Conservation (phyloP, 2,888 invertebrate genomes). For the Diarsia brunnea region DNA sequence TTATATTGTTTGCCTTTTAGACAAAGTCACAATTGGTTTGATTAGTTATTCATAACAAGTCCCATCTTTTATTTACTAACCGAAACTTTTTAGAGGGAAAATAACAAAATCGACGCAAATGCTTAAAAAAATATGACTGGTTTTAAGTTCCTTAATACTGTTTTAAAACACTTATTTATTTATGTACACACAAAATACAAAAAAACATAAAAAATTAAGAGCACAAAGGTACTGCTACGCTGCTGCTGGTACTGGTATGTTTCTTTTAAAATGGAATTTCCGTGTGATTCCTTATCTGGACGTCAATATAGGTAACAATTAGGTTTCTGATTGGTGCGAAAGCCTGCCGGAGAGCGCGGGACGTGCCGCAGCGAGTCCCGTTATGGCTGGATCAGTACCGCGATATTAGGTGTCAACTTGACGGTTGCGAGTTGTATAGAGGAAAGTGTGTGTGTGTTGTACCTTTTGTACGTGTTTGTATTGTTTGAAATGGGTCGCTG, state of each 20-base stretch:
- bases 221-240: too few species aligned
- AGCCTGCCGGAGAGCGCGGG: conserved; percentile 19
- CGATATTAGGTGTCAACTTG: conserved; percentile 34
- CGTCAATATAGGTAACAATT: conserved; percentile 46
- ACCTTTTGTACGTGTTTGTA: not conserved
- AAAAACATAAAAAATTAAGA: too few species aligned
- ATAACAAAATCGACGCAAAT: not conserved
- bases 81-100: not conserved
- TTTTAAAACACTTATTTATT: too few species aligned
- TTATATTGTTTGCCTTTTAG: not conserved
- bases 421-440: not conserved
- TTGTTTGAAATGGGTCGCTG: not conserved
- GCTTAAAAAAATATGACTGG: not conserved
- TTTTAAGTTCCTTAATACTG: not conserved
- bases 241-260: too few species aligned
- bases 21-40: not conserved
- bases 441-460: not conserved
- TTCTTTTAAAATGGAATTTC: not conserved
- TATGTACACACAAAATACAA: too few species aligned
- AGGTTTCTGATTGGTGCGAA: conserved; percentile 45
- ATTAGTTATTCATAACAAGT: not conserved
- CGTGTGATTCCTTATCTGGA: conserved; percentile 16
- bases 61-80: not conserved
- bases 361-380: conserved; percentile 19
- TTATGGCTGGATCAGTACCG: conserved; percentile 9